phyloP scores from a whole-genome alignment of 2,888 invertebrate genomes.

The Stenodema calcarata region DNA sequence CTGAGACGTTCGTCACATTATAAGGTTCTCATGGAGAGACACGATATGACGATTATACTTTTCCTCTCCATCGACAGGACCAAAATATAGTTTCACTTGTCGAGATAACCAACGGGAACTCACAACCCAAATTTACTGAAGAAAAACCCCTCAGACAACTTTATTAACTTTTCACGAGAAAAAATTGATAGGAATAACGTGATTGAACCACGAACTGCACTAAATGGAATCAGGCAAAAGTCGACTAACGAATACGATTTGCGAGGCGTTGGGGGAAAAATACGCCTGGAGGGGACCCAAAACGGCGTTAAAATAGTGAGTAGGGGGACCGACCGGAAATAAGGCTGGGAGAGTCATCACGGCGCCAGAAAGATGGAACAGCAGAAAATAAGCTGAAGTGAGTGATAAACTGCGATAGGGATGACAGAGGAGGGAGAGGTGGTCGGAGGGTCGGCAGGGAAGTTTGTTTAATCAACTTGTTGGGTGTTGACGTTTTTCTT shows the following conservation, averaged over 20 bases:
- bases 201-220: not conserved
- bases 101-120: too few species aligned
- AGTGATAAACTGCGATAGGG: not conserved
- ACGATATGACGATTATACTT: too few species aligned
- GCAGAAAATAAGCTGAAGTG: slow-evolving; percentile 9
- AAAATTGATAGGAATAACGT: too few species aligned
- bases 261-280: not conserved
- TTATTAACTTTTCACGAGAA: too few species aligned
- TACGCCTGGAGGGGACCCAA: not conserved
- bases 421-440: too few species aligned
- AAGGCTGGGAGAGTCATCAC: slow-evolving; percentile 1
- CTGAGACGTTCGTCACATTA: too few species aligned
- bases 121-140: too few species aligned
- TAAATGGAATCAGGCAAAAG: not conserved
- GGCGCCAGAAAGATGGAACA: not conserved
- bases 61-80: too few species aligned
- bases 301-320: not conserved
- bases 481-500: slow-evolving; percentile 40
- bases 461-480: slow-evolving; percentile 41
- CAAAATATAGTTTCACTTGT: too few species aligned
- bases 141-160: too few species aligned
- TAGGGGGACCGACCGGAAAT: not conserved
- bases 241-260: not conserved
- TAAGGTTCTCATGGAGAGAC: too few species aligned
- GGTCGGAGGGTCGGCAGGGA: too few species aligned